phyloP scores from a whole-genome alignment of 2,888 invertebrate species.

The Monopis laevigella region DNA sequence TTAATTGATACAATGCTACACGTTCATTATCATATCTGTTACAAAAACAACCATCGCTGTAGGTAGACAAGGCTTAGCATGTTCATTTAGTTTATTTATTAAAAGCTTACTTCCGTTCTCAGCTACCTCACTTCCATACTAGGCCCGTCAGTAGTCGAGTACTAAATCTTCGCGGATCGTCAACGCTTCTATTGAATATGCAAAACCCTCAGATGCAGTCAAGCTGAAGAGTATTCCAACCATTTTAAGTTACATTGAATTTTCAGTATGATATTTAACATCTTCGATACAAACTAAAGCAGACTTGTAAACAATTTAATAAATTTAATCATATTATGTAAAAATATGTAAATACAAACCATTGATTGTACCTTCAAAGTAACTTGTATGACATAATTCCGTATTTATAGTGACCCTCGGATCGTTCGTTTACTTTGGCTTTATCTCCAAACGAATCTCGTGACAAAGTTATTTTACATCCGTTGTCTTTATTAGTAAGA shows the following conservation, averaged over 20 bases:
- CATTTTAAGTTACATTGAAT: no score
- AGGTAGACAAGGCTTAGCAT: constrained; percentile 23
- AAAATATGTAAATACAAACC: no score
- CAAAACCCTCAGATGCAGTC: no score
- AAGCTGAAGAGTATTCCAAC: no score
- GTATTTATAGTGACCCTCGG: not conserved
- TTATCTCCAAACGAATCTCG: not conserved
- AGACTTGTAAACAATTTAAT: no score
- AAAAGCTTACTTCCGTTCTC: constrained; percentile 48
- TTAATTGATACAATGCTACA: constrained; percentile 7
- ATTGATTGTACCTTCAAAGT: constrained; percentile 4
- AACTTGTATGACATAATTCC: not conserved
- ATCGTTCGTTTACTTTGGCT: not conserved
- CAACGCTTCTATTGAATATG: constrained; percentile 36
- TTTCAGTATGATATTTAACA: no score
- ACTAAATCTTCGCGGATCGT: constrained; percentile 35
- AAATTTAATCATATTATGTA: no score
- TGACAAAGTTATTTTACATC: constrained; percentile 5
- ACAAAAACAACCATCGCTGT: constrained; percentile 29
- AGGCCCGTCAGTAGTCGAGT: constrained; percentile 23
- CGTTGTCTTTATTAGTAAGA: not conserved
- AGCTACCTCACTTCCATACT: constrained; percentile 20
- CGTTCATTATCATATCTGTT: constrained; percentile 20
- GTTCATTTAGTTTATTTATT: constrained; percentile 31
- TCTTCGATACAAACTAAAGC: no score